Conservation (phyloP, 2,888 invertebrate genomes). For the Cyclophora punctaria region DNA sequence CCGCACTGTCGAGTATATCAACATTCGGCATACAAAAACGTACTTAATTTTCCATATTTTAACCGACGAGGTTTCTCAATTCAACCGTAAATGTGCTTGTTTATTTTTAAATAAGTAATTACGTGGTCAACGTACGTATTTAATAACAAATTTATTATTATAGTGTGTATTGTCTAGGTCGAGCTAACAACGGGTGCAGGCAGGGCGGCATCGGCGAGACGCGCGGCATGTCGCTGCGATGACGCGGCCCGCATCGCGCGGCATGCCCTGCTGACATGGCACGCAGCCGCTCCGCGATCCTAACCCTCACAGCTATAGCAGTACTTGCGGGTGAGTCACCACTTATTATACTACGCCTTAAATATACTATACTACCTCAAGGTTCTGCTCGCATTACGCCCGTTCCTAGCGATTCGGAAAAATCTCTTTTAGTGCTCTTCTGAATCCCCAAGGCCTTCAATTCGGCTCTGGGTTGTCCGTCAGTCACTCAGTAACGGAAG, state of each 20-base stretch:
- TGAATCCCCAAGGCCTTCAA: too few relatives aligned
- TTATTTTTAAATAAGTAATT: too few relatives aligned
- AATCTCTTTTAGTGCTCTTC: too few relatives aligned
- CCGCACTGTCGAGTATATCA: too few relatives aligned
- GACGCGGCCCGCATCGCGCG: conserved; percentile 60
- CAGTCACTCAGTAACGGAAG: too few relatives aligned
- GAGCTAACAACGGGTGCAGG: conserved; percentile 21
- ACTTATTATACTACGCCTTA: background rate
- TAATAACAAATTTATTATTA: too few relatives aligned
- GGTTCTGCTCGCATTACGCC: background rate
- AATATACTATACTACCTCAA: background rate
- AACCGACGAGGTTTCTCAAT: too few relatives aligned
- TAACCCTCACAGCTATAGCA: conserved; percentile 67
- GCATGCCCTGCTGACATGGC: conserved; percentile 73
- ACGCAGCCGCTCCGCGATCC: conserved; percentile 68
- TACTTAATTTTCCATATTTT: too few relatives aligned
- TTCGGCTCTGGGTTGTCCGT: too few relatives aligned
- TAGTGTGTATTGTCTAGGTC: conserved; percentile 17
- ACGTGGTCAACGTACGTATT: too few relatives aligned
- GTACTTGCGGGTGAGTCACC: conserved; percentile 56
- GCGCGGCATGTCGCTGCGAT: conserved; percentile 56
- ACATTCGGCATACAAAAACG: too few relatives aligned
- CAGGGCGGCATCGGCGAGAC: conserved; percentile 27
- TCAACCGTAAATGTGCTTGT: too few relatives aligned
- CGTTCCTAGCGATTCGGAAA: background rate